These are phyloP conservation scores for Drosophila virilis DNA, from an alignment of 1,140 invertebrate genomes.

Conservation along the genomic window DNA sequence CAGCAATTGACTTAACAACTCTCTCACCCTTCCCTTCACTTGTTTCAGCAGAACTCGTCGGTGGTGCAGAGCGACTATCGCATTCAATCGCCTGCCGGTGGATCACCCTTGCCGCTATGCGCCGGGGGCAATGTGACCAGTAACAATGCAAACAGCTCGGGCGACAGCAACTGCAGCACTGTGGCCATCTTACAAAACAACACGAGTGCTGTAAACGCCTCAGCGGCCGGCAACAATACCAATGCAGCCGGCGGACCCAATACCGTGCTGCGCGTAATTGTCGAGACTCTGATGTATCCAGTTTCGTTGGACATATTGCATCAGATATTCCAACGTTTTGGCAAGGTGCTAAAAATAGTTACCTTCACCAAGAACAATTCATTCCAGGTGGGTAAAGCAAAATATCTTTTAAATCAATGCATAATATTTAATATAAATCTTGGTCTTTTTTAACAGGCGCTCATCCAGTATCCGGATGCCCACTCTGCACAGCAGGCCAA, in stretches of 20 bases:
- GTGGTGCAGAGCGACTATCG: constrained; percentile 77
- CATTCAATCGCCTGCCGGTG: constrained; percentile 82
- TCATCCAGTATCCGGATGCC: constrained; percentile 99
- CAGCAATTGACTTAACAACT: constrained; percentile 57
- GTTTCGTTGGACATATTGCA: constrained; percentile 98
- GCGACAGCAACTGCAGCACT: constrained; percentile 64
- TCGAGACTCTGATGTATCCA: constrained; percentile 99
- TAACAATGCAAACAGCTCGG: constrained; percentile 70
- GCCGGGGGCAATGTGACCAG: constrained; percentile 61
- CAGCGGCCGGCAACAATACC: constrained; percentile 60
- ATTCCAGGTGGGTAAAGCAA: constrained; percentile 87
- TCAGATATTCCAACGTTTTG: constrained; percentile 98
- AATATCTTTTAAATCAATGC: not conserved
- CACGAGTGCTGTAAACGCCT: constrained; percentile 77
- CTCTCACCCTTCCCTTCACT: constrained; percentile 3
- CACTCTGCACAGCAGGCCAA: constrained; percentile 98
- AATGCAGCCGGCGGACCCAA: constrained; percentile 95
- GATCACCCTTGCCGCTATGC: constrained; percentile 81
- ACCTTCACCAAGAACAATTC: constrained; percentile 99
- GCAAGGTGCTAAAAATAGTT: constrained; percentile 99
- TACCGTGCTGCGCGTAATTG: constrained; percentile 98
- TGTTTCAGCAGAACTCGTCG: constrained; percentile 86
- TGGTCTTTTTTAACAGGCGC: constrained; percentile 87
- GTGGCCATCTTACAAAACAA: constrained; percentile 81
- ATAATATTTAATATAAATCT: constrained; percentile 1